Evolutionary conservation across 2,888 invertebrate species (phyloP), one percentile per base, ranked within the genome.

Genomic region (Drosophila mulleri): DNA sequence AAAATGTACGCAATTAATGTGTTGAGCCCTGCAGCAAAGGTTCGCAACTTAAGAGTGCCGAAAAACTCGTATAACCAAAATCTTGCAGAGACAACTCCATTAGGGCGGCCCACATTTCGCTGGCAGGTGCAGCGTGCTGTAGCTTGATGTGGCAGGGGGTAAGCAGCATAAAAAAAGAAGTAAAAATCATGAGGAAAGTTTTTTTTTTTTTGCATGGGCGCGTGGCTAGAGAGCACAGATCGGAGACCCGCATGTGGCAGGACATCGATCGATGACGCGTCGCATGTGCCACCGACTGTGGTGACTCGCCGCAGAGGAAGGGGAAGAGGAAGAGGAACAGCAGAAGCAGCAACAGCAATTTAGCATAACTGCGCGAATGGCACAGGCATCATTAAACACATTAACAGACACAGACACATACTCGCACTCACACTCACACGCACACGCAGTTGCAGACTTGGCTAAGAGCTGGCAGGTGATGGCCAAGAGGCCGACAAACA

Each of bases 351-450:
- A 67, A 78, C 64, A 63, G 72, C 82, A 88, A 88, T 81, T 86
- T 88, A 86, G 84, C 87, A 85, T 84, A 88, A 84, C 82, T 84
- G 78, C 82, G 83, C 78, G 77, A 73, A 74, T 80, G 83, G 88
- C 75, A 72, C 81, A 78, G 89, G 89, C 78, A 85, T 85, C 87
- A 85, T 85, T 88, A 85, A 86, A 86, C 87, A 86, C 84, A 88
- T 85, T 85, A 88, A 86, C 86, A 86, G 77, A 71, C 88, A 68
- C 62, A 76, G 77, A 71, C 88, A 68, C 62, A 76, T 42, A 67
- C 29, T 42, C 42, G 7, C 88, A 67, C 60, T 72, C 45, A 67
- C 29, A 42, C 42, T 50, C 52, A 45, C 44, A 52, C 37, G 59
- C 20, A 45, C 29, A 41, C 37, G 32, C 26, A 60, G 37, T 23